These are phyloP conservation scores for Nomada fabriciana DNA, from an alignment of 2,888 invertebrate genomes.

Conservation along the genomic window DNA sequence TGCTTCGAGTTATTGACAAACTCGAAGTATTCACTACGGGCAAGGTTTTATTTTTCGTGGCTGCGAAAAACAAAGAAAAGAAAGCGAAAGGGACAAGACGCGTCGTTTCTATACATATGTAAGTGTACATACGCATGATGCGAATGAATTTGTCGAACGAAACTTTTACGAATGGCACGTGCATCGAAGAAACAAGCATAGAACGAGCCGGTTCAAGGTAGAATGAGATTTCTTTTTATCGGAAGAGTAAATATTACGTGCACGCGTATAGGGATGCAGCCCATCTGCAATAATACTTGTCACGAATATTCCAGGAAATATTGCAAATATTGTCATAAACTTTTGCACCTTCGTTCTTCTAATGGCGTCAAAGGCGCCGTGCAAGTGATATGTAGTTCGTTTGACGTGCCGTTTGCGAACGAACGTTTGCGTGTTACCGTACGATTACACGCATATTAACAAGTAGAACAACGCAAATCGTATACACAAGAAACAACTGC, in stretches of 20 bases:
- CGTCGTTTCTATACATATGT: slow-evolving; percentile 43
- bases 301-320: slow-evolving; percentile 31
- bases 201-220: neutral
- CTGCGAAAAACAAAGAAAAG: slow-evolving; percentile 15
- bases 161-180: slow-evolving; percentile 12
- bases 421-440: slow-evolving; percentile 1
- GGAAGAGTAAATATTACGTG: slow-evolving; percentile 2
- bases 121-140: slow-evolving; percentile 47
- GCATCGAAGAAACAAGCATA: neutral
- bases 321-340: slow-evolving; percentile 45
- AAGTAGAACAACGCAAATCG: slow-evolving; percentile 22
- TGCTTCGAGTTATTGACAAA: slow-evolving; percentile 32
- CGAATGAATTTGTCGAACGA: slow-evolving; percentile 32
- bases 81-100: neutral
- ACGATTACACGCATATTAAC: slow-evolving; percentile 5
- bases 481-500: slow-evolving; percentile 31
- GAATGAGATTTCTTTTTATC: slow-evolving; percentile 36
- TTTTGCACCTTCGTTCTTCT: slow-evolving; percentile 42
- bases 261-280: slow-evolving; percentile 18
- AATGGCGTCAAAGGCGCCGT: slow-evolving; percentile 24
- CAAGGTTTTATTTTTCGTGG: slow-evolving; percentile 44
- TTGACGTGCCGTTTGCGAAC: neutral
- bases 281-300: slow-evolving; percentile 34
- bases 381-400: slow-evolving; percentile 27
- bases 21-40: slow-evolving; percentile 43